phyloP scores from a whole-genome alignment of 64 coral and sea anemone species.

The Stichodactyla mertensii region DNA sequence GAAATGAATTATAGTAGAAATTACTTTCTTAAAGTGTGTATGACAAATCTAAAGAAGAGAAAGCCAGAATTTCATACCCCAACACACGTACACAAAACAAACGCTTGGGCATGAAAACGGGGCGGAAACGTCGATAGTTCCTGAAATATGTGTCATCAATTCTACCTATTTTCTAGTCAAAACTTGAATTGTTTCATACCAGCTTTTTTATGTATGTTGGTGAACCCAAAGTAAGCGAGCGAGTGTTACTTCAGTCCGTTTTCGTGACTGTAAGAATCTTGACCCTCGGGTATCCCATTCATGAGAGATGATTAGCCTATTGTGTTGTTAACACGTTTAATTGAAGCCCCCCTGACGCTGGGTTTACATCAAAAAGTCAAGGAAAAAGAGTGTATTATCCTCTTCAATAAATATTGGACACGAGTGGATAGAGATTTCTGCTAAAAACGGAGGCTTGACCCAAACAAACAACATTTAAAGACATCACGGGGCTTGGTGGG shows the following conservation, averaged over 20 bases:
- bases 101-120: too few relatives aligned
- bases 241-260: background rate
- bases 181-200: too few relatives aligned
- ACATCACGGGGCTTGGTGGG: background rate
- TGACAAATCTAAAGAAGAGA: too few relatives aligned
- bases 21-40: too few relatives aligned
- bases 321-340: conserved; percentile 3
- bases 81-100: too few relatives aligned
- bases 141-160: too few relatives aligned
- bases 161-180: too few relatives aligned
- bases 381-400: background rate
- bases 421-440: background rate
- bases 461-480: background rate
- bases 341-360: background rate
- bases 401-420: background rate
- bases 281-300: background rate
- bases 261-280: background rate
- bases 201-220: too few relatives aligned
- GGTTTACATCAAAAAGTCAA: background rate
- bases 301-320: background rate
- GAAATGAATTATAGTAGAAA: too few relatives aligned
- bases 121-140: too few relatives aligned
- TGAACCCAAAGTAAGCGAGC: background rate
- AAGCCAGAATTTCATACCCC: too few relatives aligned
- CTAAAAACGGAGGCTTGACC: background rate